These are phyloP conservation scores for Tachystola acroxantha DNA, from an alignment of 2,888 invertebrate species.

Conservation along the genomic window DNA sequence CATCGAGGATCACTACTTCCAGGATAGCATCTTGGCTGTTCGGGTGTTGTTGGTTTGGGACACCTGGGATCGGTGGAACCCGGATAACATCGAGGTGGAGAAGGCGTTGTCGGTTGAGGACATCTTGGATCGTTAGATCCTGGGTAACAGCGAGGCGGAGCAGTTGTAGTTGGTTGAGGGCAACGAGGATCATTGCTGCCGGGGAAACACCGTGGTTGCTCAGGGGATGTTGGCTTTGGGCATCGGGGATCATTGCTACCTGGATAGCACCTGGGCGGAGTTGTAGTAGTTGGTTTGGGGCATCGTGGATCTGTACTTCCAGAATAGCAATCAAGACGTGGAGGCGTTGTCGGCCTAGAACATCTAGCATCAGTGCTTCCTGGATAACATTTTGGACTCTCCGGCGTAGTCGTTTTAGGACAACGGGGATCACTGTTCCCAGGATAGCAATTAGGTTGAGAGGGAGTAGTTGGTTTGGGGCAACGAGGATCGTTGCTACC, in stretches of 20 bases:
- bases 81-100: slow-evolving; percentile 27
- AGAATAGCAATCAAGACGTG: slow-evolving; percentile 21
- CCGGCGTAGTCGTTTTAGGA: slow-evolving; percentile 31
- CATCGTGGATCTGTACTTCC: slow-evolving; percentile 27
- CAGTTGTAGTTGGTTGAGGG: slow-evolving; percentile 22
- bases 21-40: slow-evolving; percentile 7
- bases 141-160: slow-evolving; percentile 25
- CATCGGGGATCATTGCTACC: slow-evolving; percentile 21
- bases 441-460: slow-evolving; percentile 25
- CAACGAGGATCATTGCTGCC: slow-evolving; percentile 27
- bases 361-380: slow-evolving; percentile 32
- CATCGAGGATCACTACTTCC: slow-evolving; percentile 6
- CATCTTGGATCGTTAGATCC: slow-evolving; percentile 20
- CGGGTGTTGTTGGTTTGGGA: slow-evolving; percentile 23
- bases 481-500: slow-evolving; percentile 36
- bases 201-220: slow-evolving; percentile 21
- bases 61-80: slow-evolving; percentile 29
- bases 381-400: slow-evolving; percentile 21
- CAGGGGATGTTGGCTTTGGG: slow-evolving; percentile 21
- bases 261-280: slow-evolving; percentile 24
- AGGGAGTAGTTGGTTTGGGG: slow-evolving; percentile 31
- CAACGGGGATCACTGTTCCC: slow-evolving; percentile 31
- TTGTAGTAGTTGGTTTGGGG: slow-evolving; percentile 22
- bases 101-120: slow-evolving; percentile 19
- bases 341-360: slow-evolving; percentile 20